Evolutionary conservation across 1,140 invertebrate species (phyloP).

Genomic region (Caenorhabditis brenneri): DNA sequence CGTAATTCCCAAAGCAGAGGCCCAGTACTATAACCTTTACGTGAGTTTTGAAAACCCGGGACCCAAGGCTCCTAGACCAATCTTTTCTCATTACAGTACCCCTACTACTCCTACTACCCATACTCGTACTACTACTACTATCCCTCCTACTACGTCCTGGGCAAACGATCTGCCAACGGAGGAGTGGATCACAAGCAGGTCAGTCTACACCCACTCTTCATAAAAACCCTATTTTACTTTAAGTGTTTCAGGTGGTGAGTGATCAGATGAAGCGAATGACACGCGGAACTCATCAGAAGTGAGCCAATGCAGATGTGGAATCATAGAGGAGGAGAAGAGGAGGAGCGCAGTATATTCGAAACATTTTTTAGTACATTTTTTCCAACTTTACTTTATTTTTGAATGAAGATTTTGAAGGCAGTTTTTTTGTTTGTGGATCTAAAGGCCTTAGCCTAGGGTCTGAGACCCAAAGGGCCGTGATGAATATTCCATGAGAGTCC

Average conservation of each 20-base stretch:
- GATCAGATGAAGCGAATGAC: constrained; percentile 24
- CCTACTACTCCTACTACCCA: constrained; percentile 47
- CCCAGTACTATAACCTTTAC: constrained; percentile 33
- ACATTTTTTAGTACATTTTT: neutral
- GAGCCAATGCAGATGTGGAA: neutral
- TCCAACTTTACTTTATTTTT: too few relatives aligned
- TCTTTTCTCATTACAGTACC: neutral
- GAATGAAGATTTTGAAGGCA: too few relatives aligned
- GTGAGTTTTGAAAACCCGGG: neutral
- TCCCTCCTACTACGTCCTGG: constrained; percentile 34
- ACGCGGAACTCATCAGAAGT: constrained; percentile 22
- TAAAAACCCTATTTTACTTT: neutral
- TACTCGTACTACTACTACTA: constrained; percentile 49
- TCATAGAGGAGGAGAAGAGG: neutral
- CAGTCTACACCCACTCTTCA: neutral
- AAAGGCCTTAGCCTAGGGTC: too few relatives aligned
- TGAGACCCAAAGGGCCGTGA: too few relatives aligned
- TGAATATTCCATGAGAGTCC: too few relatives aligned
- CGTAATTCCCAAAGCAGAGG: constrained; percentile 38
- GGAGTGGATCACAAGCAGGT: constrained; percentile 19
- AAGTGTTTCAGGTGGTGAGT: neutral
- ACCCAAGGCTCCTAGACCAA: too few relatives aligned
- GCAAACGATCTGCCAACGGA: constrained; percentile 33
- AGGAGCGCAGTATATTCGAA: neutral
- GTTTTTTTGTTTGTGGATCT: too few relatives aligned